Evolutionary conservation across 2,888 invertebrate species (phyloP).

Genomic region (Lasius fuliginosus): DNA sequence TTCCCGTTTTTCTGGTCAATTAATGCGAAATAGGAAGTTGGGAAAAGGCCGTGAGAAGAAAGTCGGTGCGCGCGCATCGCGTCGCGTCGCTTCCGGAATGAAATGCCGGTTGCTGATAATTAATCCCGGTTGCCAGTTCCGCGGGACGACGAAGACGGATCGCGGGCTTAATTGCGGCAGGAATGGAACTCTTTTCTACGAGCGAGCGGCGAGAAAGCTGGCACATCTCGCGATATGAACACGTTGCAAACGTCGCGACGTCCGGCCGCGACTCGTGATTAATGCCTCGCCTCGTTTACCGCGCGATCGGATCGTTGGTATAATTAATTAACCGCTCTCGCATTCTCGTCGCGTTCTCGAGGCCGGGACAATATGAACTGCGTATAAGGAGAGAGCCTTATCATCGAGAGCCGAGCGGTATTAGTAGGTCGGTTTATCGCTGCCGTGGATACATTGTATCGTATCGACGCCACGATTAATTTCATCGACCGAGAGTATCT

Average conservation of each 20-base stretch:
- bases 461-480: slow-evolving; percentile 40
- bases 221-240: slow-evolving; percentile 37
- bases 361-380: slow-evolving; percentile 10
- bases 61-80: slow-evolving; percentile 32
- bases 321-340: slow-evolving; percentile 48
- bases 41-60: slow-evolving; percentile 40
- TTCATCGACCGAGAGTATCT: slow-evolving; percentile 23
- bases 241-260: slow-evolving; percentile 44
- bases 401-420: slow-evolving; percentile 5
- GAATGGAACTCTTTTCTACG: slow-evolving; percentile 49
- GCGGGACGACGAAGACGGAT: slow-evolving; percentile 50
- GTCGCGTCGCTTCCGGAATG: slow-evolving; percentile 36
- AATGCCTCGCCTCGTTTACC: slow-evolving; percentile 51
- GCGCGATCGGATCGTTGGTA: slow-evolving; percentile 50
- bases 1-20: slow-evolving; percentile 1
- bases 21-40: not conserved
- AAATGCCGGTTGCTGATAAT: slow-evolving; percentile 51
- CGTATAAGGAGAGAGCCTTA: slow-evolving; percentile 26
- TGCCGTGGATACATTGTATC: slow-evolving; percentile 1
- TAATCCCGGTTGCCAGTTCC: slow-evolving; percentile 45
- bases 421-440: slow-evolving; percentile 34
- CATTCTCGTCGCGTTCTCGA: slow-evolving; percentile 16
- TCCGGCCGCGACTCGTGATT: slow-evolving; percentile 45
- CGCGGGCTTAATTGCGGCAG: slow-evolving; percentile 45
- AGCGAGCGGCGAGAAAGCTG: slow-evolving; percentile 12